Conservation (phyloP, 2,113 vertebrate species). For the Nannospalax galili region DNA sequence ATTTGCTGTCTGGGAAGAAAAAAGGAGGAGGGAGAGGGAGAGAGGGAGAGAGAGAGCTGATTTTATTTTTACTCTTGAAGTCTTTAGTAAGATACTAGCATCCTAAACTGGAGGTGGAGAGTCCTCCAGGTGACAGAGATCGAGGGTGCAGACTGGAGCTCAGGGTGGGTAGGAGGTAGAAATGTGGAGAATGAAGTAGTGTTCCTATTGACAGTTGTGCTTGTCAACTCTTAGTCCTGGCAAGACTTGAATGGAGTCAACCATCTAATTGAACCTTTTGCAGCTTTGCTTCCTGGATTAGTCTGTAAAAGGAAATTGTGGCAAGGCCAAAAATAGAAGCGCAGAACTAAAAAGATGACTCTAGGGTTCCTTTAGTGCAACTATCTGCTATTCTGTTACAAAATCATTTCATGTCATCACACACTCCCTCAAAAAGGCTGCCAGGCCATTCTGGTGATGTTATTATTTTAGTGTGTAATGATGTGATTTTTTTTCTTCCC, state of each 20-base stretch:
- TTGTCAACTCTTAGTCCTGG: background rate
- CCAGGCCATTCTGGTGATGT: background rate
- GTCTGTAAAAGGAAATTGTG: background rate
- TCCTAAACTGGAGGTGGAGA: background rate
- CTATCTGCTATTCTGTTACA: background rate
- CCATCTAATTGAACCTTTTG: background rate
- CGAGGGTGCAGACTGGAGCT: background rate
- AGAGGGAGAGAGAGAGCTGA: background rate
- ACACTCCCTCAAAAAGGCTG: background rate
- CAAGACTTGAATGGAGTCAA: background rate
- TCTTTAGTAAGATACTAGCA: slow-evolving; percentile 13
- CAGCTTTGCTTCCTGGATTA: background rate
- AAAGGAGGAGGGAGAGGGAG: background rate
- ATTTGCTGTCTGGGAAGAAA: background rate
- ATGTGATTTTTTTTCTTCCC: background rate
- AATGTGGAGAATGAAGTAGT: background rate
- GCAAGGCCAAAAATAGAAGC: slow-evolving; percentile 14
- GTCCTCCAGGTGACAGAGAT: background rate
- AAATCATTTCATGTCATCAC: background rate
- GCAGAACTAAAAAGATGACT: background rate
- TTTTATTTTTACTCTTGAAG: background rate
- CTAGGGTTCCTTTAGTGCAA: background rate
- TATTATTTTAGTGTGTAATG: background rate
- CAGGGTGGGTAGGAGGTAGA: background rate
- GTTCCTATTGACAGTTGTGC: background rate